Evolutionary conservation across 2,888 invertebrate species (phyloP).

Genomic region (Dicroscelio sp.): DNA sequence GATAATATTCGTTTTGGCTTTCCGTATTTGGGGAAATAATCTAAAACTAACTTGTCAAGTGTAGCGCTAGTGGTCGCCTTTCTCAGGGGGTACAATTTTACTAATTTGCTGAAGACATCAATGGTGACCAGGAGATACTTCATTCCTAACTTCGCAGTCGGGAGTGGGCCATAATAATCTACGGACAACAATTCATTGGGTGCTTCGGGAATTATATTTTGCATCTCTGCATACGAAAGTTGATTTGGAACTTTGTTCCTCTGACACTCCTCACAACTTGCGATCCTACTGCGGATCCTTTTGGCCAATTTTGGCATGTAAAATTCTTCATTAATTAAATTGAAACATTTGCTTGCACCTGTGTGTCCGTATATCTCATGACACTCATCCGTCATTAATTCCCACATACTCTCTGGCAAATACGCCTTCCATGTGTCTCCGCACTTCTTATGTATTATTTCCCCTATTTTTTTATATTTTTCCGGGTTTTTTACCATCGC

Average conservation of each 20-base stretch:
- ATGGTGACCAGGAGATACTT: too few relatives aligned
- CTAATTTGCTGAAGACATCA: too few relatives aligned
- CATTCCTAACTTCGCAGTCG: too few relatives aligned
- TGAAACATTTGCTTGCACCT: slow-evolving; percentile 52
- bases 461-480: neutral
- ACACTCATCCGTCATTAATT: neutral
- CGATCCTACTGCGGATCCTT: neutral
- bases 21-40: too few relatives aligned
- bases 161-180: too few relatives aligned
- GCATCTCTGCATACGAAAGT: slow-evolving; percentile 30
- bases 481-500: too few relatives aligned
- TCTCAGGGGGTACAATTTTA: too few relatives aligned
- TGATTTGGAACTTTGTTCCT: slow-evolving; percentile 56
- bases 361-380: slow-evolving; percentile 37
- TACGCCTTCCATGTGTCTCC: neutral
- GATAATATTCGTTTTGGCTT: too few relatives aligned
- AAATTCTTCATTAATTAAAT: slow-evolving; percentile 38
- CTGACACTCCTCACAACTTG: slow-evolving; percentile 66
- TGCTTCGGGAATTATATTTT: slow-evolving; percentile 19
- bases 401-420: neutral
- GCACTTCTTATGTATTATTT: neutral
- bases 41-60: too few relatives aligned
- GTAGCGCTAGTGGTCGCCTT: too few relatives aligned
- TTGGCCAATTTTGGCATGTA: slow-evolving; percentile 14
- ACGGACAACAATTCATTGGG: slow-evolving; percentile 63